Evolutionary conservation across 2,113 vertebrate genomes (phyloP), one percentile per base, ranked within the genome.

Genomic region (Malaclemys terrapin): DNA sequence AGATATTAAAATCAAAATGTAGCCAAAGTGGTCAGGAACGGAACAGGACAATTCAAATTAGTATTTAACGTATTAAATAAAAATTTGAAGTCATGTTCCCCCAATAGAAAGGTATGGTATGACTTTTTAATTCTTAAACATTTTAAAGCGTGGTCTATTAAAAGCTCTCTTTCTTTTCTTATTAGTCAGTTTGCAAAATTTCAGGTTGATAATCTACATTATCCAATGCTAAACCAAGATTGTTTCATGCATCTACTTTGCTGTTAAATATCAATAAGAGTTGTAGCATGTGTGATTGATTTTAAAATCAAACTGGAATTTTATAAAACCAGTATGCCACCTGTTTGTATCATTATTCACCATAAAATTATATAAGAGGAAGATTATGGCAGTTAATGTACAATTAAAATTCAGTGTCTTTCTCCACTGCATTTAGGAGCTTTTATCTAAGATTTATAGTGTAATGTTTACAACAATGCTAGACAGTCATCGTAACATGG

Each of bases 401-500:
- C 62, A 94, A 89, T 59, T 78, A 84, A 90, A 95, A 93, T 24
- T 27, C 91, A 42, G 56, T 19, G 16, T 29, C 4, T 72, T 45
- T 80, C 65, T 75, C 57, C 57, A 62, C 22, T 75, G 25, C 35
- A 88, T 80, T 93, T 69, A 87, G 76, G 19, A 81, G 56, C 85
- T 29, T 76, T 76, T 6, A 22, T 81, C 50, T 78, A 84, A 94
- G 87, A 94, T 82, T 94, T 89, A 94, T 9, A 91, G 53, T 72
- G 86, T 86, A 95, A 27, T 1, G 0, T 76, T 90, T 90, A 83
- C 35, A 87, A 93, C 47, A 89, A 54, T 75, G 85, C 13, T 93
- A 95, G 91, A 52, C 57, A 53, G 65, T 50, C 76, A 85, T 57
- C 3, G 47, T 78, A 35, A 49, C 96, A 57, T 25, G 45, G 35